Base-by-base conservation (phyloP, 2,888 invertebrate species). In the Dryadula phaetusa region DNA sequence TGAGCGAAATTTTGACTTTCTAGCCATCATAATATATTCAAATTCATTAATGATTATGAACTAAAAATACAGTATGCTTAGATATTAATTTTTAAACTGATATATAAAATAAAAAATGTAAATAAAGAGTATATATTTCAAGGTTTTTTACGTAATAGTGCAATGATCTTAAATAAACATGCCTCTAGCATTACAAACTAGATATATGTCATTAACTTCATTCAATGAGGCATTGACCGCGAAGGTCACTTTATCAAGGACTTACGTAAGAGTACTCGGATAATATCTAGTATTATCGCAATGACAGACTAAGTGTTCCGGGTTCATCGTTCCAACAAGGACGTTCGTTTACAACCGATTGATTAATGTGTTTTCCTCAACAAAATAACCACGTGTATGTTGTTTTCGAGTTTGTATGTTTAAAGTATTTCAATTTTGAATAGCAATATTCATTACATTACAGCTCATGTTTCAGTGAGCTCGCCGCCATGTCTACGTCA, bases 311-410 rank as follows among this genome's bases (percentile, higher is more conserved):
- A 60, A 74, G 70, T 82, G 80, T 90, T 90, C 92, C 90, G 90
- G 90, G 90, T 88, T 88, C 82, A 84, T 82, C 79, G 86, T 61
- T 75, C 87, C 78, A 74, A 77, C 91, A 92, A 91, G 92, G 90
- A 87, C 90, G 88, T 83, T 79, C 79, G 80, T 81, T 82, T 72
- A 74, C 72, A 74, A 70, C 74, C 79, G 77, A 78, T 78, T 80
- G 72, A 71, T 64, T 70, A 70, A 75, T 73, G 70, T 67, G 70
- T 70, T 75, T 69, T 69, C 69, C 70, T 75, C 70, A 71, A 69
- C 68, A 68, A 64, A 71, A 66, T 61, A 61, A 72, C 62, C 78
- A 78, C 77, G 77, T 77, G 75, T 70, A 74, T 69, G 65, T 73
- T 70, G 46, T 70, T 56, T 52, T 58, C 56, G 22, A 56, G 22